Conservation (phyloP, 2,888 invertebrate species). For the Leptogaster cylindrica region DNA sequence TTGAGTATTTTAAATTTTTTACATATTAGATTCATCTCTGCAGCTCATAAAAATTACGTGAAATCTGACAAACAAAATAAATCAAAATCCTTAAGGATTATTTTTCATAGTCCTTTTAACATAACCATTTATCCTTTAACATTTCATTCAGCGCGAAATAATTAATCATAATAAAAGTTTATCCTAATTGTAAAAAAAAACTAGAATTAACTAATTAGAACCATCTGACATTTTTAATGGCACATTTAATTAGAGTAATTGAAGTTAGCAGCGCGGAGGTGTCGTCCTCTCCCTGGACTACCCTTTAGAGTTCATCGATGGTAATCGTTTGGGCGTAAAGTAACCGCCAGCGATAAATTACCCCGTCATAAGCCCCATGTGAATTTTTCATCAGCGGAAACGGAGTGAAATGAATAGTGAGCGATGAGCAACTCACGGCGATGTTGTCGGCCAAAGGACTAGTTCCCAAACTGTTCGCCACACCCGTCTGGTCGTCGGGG, state of each 20-base stretch:
- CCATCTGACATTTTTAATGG: slow-evolving; percentile 27
- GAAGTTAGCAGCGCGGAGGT: slow-evolving; percentile 17
- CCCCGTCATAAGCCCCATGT: slow-evolving; percentile 33
- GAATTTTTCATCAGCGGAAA: slow-evolving; percentile 27
- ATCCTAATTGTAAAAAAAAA: too few species aligned
- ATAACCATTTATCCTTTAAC: too few species aligned
- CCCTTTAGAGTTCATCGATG: slow-evolving; percentile 7
- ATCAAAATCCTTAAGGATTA: too few species aligned
- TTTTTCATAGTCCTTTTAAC: too few species aligned
- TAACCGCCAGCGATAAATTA: slow-evolving; percentile 31
- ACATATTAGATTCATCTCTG: too few species aligned
- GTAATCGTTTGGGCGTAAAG: slow-evolving; percentile 1
- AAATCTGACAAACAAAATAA: too few species aligned
- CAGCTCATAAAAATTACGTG: too few species aligned
- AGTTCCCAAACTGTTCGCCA: slow-evolving; percentile 5
- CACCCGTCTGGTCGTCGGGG: slow-evolving; percentile 23
- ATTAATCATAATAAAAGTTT: too few species aligned
- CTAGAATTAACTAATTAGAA: slow-evolving; percentile 33
- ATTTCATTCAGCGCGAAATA: too few species aligned
- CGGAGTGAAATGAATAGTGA: not conserved
- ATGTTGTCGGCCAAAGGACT: slow-evolving; percentile 9
- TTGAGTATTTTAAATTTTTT: too few species aligned
- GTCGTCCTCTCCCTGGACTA: not conserved
- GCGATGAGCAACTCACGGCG: too few species aligned
- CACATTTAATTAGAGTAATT: slow-evolving; percentile 34